Evolutionary conservation across 2,113 vertebrate genomes (phyloP), one percentile per base, ranked within the genome.

Genomic region (Prunella fulvescens): DNA sequence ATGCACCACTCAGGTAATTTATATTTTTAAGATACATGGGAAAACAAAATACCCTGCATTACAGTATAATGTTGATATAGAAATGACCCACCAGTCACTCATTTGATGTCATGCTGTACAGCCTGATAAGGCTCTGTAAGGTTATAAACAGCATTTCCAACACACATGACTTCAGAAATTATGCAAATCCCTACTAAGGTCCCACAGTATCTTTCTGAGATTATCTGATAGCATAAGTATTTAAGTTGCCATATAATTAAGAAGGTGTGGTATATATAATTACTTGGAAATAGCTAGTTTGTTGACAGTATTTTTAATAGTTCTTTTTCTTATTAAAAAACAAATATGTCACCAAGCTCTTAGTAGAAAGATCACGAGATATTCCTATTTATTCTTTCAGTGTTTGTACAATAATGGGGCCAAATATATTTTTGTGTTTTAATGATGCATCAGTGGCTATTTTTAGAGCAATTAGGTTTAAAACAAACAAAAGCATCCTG

Each of bases 391-490:
- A 45, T 37, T 86, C 79, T 86, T 85, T 81, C 66, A 80, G 64
- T 69, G 45, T 23, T 86, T 82, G 22, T 78, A 77, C 65, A 90
- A 42, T 56, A 92, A 92, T 62, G 45, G 35, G 53, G 39, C 12
- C 65, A 84, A 92, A 92, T 19, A 18, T 6, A 65, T 67, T 91
- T 86, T 58, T 78, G 42, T 3, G 2, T 60, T 95, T 93, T 48
- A 90, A 79, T 48, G 48, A 84, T 70, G 56, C 70, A 86, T 76
- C 61, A 82, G 39, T 28, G 71, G 28, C 50, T 90, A 81, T 48
- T 92, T 83, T 94, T 86, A 87, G 61, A 40, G 57, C 74, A 91
- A 74, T 91, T 76, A 89, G 8, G n/a, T 48, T 92, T 82, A 42
- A 92, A 89, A 64, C 71, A 92, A 86, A 91, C 51, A 93, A 39